Evolutionary conservation across 2,113 vertebrate species (phyloP).

Genomic region (Raja brachyura): DNA sequence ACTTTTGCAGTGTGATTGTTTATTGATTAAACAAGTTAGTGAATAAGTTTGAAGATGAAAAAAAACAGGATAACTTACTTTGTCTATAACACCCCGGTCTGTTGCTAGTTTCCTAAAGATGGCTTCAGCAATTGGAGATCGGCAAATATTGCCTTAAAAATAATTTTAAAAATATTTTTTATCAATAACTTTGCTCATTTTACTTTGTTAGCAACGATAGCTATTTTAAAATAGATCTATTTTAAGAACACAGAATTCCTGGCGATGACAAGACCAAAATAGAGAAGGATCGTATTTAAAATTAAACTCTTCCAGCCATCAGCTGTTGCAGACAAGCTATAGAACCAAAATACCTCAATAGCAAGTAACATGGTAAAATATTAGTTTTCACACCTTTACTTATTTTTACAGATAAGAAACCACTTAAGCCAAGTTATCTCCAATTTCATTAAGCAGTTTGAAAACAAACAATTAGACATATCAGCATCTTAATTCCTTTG

Average conservation of each 20-base stretch:
- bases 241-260: background rate
- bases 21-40: background rate
- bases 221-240: background rate
- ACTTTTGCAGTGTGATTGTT: background rate
- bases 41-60: too few species aligned
- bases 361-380: background rate
- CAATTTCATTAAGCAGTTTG: background rate
- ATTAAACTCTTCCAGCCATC: background rate
- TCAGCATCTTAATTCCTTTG: background rate
- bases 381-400: background rate
- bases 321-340: background rate
- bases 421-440: background rate
- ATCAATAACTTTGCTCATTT: background rate
- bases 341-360: background rate
- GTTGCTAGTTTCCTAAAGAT: slow-evolving; percentile 83
- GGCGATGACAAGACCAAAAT: background rate
- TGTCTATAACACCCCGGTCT: slow-evolving; percentile 66
- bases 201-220: background rate
- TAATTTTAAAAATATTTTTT: background rate
- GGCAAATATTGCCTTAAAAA: slow-evolving; percentile 84
- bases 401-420: background rate
- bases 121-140: slow-evolving; percentile 93
- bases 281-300: background rate
- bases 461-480: background rate
- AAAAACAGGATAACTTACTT: slow-evolving; percentile 60